Evolutionary conservation across 2,797 vertebrate genomes (phyloP), one percentile per base, ranked within the genome.

Genomic region (Acanthurus tractus): DNA sequence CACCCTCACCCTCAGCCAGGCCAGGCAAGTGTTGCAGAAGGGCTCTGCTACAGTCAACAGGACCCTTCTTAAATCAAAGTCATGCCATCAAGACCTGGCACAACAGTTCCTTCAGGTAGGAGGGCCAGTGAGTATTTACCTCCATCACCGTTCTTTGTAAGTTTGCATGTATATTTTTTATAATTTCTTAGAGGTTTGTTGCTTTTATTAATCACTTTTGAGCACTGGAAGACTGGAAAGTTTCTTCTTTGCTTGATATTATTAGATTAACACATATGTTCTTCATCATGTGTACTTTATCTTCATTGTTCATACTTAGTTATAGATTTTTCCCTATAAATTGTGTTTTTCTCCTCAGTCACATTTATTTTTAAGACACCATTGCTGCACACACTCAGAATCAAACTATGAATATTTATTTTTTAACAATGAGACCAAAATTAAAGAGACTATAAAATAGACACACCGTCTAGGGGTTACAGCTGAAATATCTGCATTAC

Each of bases 91-190:
- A 88, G 97, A 98, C 84, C 92, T 99, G 93, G 91, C 97, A 77
- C 97, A 97, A 86, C 97, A 98, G 89, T 99, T 98, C 87, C 96
- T 99, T 86, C 97, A 99, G 98, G 98, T 99, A 93, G 83, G 96
- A 96, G 79, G 82, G 12, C 0, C 4, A 25, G 46, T 82, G 70
- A 88, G 81, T 89, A 76, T 87, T 86, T 75, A 78, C 70, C 69
- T 84, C 85, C 86, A 91, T 88, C 71, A 45, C 67, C 78, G 67
- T 78, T 85, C 58, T 78, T 83, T 79, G 55, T 65, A 76, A 73
- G 71, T 86, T 84, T 83, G 73, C 74, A 81, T 83, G 80, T 0
- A 52, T 82, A 40, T 58, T 53, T 63, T 63, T 29, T 74, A 57
- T 58, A 8, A 57, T 78, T 87, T 83, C 57, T 67, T 34, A 54